Evolutionary conservation across 2,797 vertebrate species (phyloP).

Genomic region (Melanotaenia boesemani): DNA sequence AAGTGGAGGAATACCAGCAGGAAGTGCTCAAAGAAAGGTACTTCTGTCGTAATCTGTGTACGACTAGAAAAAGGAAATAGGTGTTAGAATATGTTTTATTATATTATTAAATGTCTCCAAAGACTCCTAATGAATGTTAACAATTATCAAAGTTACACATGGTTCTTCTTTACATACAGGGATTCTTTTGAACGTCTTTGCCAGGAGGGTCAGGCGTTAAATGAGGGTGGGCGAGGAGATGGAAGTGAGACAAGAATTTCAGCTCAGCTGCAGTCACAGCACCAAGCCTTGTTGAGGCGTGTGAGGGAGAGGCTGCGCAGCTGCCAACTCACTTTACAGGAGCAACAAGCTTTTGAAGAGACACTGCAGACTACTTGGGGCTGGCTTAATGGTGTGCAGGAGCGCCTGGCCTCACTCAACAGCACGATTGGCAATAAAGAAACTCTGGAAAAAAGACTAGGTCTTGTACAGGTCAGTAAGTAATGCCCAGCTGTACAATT

Average conservation of each 20-base stretch:
- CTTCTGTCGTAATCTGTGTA: neutral
- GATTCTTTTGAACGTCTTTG: conserved; percentile 93
- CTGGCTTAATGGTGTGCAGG: conserved; percentile 90
- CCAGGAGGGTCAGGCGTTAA: conserved; percentile 90
- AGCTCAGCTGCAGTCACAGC: conserved; percentile 89
- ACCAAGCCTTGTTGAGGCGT: conserved; percentile 88
- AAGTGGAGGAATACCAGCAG: conserved; percentile 92
- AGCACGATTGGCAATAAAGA: conserved; percentile 91
- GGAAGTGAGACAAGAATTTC: conserved; percentile 88
- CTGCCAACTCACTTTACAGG: conserved; percentile 92
- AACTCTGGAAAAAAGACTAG: conserved; percentile 87
- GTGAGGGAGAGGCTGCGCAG: conserved; percentile 87
- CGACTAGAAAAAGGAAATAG: neutral
- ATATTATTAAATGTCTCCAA: neutral
- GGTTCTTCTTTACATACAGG: conserved; percentile 70
- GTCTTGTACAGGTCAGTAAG: conserved; percentile 90
- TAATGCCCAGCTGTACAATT: neutral
- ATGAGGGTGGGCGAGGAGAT: conserved; percentile 88
- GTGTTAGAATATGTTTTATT: neutral
- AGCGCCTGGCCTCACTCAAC: conserved; percentile 87
- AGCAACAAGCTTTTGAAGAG: conserved; percentile 94
- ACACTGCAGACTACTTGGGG: conserved; percentile 90
- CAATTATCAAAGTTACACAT: conserved; percentile 1
- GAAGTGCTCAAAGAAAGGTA: conserved; percentile 93
- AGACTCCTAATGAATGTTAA: neutral